A percentile compares a stretch with the other conserved stretches of the same genome.
These are phyloP conservation scores for Syngnathus floridae DNA, from an alignment of 2,113 vertebrate genomes.

Conservation along the genomic window DNA sequence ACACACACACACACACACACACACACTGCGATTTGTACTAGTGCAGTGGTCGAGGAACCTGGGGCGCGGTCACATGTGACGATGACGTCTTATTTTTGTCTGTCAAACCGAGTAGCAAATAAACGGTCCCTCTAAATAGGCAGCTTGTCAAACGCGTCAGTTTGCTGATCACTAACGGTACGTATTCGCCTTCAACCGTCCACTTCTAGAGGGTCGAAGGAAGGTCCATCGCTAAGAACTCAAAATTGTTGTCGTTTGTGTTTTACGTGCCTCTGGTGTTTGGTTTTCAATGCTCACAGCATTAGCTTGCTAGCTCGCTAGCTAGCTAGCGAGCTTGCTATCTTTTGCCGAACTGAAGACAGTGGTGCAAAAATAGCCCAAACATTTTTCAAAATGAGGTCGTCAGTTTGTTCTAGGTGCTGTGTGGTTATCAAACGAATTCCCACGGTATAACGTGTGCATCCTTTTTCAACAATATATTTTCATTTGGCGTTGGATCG, in stretches of 20 bases:
- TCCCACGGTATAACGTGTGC: neutral
- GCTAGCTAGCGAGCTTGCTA: slow-evolving; percentile 7
- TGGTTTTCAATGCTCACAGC: slow-evolving; percentile 17
- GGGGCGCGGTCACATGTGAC: slow-evolving; percentile 33
- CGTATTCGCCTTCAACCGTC: neutral
- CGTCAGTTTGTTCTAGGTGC: neutral
- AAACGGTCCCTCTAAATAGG: neutral
- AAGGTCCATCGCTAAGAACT: neutral
- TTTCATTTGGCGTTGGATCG: neutral
- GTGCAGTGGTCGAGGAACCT: neutral
- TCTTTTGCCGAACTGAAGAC: neutral
- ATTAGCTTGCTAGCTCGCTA: slow-evolving; percentile 33
- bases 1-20: too few relatives aligned
- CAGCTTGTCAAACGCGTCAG: slow-evolving; percentile 27
- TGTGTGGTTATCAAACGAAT: neutral
- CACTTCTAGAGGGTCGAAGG: neutral
- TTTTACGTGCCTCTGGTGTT: slow-evolving; percentile 1
- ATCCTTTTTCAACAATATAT: neutral
- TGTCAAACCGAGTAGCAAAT: slow-evolving; percentile 30
- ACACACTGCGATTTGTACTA: neutral
- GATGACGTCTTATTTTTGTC: slow-evolving; percentile 62
- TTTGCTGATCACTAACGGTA: slow-evolving; percentile 44
- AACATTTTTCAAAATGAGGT: neutral
- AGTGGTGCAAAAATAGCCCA: slow-evolving; percentile 6
- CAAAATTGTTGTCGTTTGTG: slow-evolving; percentile 16